Base-by-base conservation (phyloP, 2,888 invertebrate genomes). In the Drosophila kambysellisi region DNA sequence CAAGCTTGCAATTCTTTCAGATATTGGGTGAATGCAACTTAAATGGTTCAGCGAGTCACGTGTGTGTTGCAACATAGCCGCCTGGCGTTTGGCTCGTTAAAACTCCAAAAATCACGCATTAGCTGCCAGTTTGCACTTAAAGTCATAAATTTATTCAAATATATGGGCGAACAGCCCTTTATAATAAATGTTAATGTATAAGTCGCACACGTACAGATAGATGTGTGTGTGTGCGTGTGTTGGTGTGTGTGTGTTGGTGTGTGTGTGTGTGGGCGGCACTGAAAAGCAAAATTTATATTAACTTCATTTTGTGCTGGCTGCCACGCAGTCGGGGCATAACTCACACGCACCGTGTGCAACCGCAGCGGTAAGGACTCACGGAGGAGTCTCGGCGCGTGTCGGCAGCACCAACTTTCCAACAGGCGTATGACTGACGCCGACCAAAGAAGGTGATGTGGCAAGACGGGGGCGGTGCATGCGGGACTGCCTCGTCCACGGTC, bases 61-160 rank as follows among this genome's bases (percentile, higher is more conserved):
- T 70, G 74, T 58, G 7, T 59, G 39, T 12, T 64, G 74, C 59
- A 62, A 41, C 63, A 50, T 5, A 25, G 43, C 48, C 41, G 32
- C 41, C n/a, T 43, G 58, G 33, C 50, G 64, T 41, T 66, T 66
- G 66, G 54, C 70, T 72, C 71, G 79, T 72, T 72, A 70, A 64
- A 57, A 54, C 75, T 69, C 76, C 76, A 76, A 84, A 87, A 86
- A 87, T 87, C 87, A 86, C 84, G 79, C 87, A 88, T 88, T 88
- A 86, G 86, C 88, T 82, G 86, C 81, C 78, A 82, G 82, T 76
- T 86, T 86, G 89, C 87, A 88, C 87, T 87, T 88, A 87, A 87
- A 88, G 89, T 82, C 77, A 86, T 87, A 87, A 88, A 87, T 87
- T 87, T 88, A 87, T 88, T 83, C 82, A 86, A 87, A 87, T 86